phyloP scores from a whole-genome alignment of 2,797 vertebrate genomes.

The Otus scops region DNA sequence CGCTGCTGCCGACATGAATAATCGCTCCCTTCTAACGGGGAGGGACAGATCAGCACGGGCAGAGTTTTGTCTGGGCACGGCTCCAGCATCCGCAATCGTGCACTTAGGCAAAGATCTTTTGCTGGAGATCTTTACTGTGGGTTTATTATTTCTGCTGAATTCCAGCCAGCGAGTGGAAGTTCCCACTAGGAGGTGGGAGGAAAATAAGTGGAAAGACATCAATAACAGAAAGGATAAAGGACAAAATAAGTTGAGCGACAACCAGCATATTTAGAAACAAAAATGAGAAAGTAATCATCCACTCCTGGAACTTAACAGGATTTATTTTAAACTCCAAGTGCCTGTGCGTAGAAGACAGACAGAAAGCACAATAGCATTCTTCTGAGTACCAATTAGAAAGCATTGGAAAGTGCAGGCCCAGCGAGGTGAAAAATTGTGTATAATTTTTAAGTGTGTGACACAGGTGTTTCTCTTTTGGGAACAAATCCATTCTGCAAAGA shows the following conservation, averaged over 20 bases:
- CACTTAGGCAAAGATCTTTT: background rate
- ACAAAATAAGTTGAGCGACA: slow-evolving; percentile 17
- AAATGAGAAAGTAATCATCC: slow-evolving; percentile 23
- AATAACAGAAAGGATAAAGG: slow-evolving; percentile 15
- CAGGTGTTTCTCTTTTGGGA: background rate
- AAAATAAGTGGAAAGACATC: background rate
- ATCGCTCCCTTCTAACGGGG: background rate
- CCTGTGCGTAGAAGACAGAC: background rate
- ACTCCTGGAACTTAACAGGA: slow-evolving; percentile 25
- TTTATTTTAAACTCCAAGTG: slow-evolving; percentile 46
- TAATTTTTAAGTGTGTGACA: slow-evolving; percentile 1
- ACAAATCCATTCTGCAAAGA: background rate
- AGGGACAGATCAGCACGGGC: background rate
- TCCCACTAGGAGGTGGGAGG: slow-evolving; percentile 5
- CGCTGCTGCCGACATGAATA: background rate
- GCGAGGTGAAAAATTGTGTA: slow-evolving; percentile 6
- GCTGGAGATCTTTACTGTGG: background rate
- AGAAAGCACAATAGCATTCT: slow-evolving; percentile 9
- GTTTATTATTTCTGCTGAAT: slow-evolving; percentile 42
- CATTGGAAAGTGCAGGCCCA: background rate
- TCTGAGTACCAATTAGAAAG: slow-evolving; percentile 23
- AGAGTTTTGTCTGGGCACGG: background rate
- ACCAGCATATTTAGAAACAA: background rate
- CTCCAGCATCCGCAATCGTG: background rate
- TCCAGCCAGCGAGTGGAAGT: background rate